Evolutionary conservation across 2,797 vertebrate species (phyloP).

Genomic region (Petrocephalus sullivani): DNA sequence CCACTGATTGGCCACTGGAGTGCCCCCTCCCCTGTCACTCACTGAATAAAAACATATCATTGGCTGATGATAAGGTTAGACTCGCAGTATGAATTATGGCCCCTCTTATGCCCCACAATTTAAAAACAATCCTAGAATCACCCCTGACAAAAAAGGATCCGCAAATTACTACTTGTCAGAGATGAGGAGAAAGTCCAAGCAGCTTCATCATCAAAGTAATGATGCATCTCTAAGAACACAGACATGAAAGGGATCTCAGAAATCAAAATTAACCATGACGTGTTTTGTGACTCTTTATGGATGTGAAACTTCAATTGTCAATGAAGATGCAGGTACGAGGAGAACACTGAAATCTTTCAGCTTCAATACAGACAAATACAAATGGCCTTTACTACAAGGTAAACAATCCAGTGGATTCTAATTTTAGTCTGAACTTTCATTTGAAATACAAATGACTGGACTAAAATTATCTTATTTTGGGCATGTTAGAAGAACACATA

Average conservation of each 20-base stretch:
- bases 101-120: neutral
- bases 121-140: neutral
- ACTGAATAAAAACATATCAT: neutral
- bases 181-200: neutral
- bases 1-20: neutral
- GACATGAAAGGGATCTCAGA: neutral
- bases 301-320: neutral
- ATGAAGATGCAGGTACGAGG: neutral
- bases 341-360: neutral
- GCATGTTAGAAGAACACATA: neutral
- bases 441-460: neutral
- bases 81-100: neutral
- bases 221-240: neutral
- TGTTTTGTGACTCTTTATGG: neutral
- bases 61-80: neutral
- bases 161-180: neutral
- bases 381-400: neutral
- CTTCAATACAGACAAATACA: neutral
- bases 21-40: neutral
- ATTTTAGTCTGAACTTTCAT: neutral
- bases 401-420: neutral
- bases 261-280: neutral
- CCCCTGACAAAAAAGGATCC: neutral
- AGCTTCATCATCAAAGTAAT: neutral
- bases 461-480: neutral